Conservation (phyloP, 2,113 vertebrate species). For the Symphodus melops region DNA sequence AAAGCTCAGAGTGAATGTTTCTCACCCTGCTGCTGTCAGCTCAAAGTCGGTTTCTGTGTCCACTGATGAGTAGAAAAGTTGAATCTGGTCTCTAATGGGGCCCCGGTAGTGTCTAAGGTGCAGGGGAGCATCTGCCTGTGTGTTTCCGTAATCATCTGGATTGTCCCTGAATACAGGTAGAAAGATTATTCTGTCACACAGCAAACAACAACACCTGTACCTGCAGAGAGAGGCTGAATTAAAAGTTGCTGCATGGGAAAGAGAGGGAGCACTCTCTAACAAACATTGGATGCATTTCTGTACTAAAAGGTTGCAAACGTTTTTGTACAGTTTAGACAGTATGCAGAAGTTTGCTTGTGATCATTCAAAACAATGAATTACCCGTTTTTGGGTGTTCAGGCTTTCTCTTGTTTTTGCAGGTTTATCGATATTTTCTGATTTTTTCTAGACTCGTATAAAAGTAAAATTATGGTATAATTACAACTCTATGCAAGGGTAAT, state of each 20-base stretch:
- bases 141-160: slow-evolving; percentile 8
- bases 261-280: too few relatives aligned
- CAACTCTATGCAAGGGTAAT: neutral
- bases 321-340: too few relatives aligned
- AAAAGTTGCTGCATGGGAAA: too few relatives aligned
- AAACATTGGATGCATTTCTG: too few relatives aligned
- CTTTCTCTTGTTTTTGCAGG: too few relatives aligned
- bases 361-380: too few relatives aligned
- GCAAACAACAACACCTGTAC: neutral
- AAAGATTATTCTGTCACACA: neutral
- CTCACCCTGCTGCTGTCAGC: slow-evolving; percentile 53
- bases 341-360: too few relatives aligned
- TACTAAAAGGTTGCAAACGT: too few relatives aligned
- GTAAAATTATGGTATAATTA: too few relatives aligned
- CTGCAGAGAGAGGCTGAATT: neutral
- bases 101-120: slow-evolving; percentile 22
- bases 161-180: slow-evolving; percentile 39
- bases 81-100: slow-evolving; percentile 52
- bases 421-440: too few relatives aligned
- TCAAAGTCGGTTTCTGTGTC: slow-evolving; percentile 30
- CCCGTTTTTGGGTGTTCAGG: too few relatives aligned
- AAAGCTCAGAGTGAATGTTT: neutral
- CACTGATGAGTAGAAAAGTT: slow-evolving; percentile 78
- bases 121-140: neutral
- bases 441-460: too few relatives aligned